Evolutionary conservation across 2,797 vertebrate genomes (phyloP).

Genomic region (Tamandua tetradactyla): DNA sequence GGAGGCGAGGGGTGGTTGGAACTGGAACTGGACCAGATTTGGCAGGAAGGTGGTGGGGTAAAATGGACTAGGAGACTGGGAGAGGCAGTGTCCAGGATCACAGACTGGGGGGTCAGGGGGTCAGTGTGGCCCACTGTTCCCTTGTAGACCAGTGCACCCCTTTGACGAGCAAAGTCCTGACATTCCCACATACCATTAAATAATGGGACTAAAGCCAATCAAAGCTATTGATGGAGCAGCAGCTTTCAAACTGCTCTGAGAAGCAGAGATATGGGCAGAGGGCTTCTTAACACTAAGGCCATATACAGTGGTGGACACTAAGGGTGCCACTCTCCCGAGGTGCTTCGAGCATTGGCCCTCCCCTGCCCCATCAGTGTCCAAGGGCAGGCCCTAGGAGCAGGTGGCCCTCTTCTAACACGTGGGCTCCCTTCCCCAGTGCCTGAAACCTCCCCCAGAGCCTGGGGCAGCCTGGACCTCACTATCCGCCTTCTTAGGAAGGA

Average conservation of each 20-base stretch:
- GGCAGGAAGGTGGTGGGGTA: too few relatives aligned
- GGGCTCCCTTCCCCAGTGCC: background rate
- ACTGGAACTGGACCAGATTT: background rate
- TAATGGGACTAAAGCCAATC: too few relatives aligned
- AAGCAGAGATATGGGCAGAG: background rate
- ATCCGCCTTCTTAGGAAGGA: background rate
- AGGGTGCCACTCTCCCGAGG: background rate
- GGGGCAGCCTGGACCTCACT: background rate
- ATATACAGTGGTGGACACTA: background rate
- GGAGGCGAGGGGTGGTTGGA: background rate
- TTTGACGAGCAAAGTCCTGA: background rate
- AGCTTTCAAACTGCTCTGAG: background rate
- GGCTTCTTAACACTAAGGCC: background rate
- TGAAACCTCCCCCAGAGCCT: background rate
- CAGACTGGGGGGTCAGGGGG: background rate
- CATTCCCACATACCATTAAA: background rate
- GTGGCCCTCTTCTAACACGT: background rate
- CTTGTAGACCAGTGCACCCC: background rate
- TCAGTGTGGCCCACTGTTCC: background rate
- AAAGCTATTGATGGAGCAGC: too few relatives aligned
- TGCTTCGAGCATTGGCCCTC: background rate
- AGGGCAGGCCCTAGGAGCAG: background rate
- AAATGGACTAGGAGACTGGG: too few relatives aligned
- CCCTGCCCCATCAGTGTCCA: background rate
- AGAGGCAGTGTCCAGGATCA: background rate